Percentiles rank a stretch among this genome's conserved stretches.
These are phyloP conservation scores for Nibea coibor DNA, from an alignment of 2,113 vertebrate species.

Conservation along the genomic window DNA sequence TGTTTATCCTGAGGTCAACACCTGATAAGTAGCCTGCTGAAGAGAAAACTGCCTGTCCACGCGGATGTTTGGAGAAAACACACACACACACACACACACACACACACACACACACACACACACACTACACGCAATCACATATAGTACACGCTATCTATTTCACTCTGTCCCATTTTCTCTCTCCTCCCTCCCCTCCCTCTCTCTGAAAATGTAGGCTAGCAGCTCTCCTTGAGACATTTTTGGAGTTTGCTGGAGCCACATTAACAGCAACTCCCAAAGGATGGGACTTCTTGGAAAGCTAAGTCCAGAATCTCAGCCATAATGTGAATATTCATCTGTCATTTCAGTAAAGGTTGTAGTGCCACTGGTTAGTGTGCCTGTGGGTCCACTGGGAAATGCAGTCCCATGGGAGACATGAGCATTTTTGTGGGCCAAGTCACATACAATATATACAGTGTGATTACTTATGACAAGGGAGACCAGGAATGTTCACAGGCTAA, in stretches of 20 bases:
- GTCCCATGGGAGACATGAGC: neutral
- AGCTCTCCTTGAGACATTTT: constrained; percentile 57
- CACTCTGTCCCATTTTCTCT: neutral
- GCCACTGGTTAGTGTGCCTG: neutral
- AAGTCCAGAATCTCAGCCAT: constrained; percentile 15
- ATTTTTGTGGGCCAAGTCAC: neutral
- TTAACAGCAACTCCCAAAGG: constrained; percentile 51
- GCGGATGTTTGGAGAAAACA: constrained; percentile 5
- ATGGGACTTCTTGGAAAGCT: constrained; percentile 42
- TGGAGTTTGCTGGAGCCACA: constrained; percentile 37
- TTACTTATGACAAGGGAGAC: constrained; percentile 19
- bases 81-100: neutral
- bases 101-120: constrained; percentile 3
- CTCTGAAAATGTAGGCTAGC: constrained; percentile 55
- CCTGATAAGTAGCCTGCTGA: neutral
- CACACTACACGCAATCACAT: neutral
- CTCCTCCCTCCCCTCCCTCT: neutral
- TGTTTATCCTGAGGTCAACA: neutral
- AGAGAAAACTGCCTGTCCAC: neutral
- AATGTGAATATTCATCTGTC: constrained; percentile 39
- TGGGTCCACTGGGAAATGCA: constrained; percentile 17
- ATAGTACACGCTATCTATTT: neutral
- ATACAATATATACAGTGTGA: neutral
- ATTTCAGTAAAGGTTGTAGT: neutral
- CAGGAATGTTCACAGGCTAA: constrained; percentile 26